Percentiles rank a stretch among this genome's conserved stretches.
These are phyloP conservation scores for Scalopus aquaticus DNA, from an alignment of 2,113 vertebrate species.

Conservation along the genomic window DNA sequence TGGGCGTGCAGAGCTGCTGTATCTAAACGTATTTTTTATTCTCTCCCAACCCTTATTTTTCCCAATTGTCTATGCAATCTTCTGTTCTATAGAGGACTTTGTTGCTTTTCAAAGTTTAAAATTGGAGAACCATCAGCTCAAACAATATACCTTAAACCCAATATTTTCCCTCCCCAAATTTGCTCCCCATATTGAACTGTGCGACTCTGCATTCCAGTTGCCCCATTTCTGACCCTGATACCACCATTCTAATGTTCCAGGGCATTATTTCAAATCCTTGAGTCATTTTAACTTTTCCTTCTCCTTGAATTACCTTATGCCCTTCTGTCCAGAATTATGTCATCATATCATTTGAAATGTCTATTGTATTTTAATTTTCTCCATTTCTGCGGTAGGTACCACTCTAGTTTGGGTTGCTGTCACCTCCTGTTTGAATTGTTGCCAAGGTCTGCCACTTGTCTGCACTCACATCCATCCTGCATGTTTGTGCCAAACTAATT, in stretches of 20 bases:
- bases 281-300: conserved; percentile 51
- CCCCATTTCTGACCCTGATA: conserved; percentile 15
- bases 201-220: neutral
- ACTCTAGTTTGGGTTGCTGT: conserved; percentile 44
- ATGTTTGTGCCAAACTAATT: conserved; percentile 65
- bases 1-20: neutral
- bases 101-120: conserved; percentile 55
- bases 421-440: conserved; percentile 55
- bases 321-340: conserved; percentile 32
- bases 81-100: conserved; percentile 42
- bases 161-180: neutral
- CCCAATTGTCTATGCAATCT: neutral
- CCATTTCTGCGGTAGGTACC: conserved; percentile 34
- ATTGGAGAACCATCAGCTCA: neutral
- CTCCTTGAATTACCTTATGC: conserved; percentile 48
- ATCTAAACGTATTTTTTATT: conserved; percentile 43
- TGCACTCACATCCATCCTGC: neutral
- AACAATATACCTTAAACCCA: conserved; percentile 21
- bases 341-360: conserved; percentile 50
- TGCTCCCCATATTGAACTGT: neutral
- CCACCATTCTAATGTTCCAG: neutral
- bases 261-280: conserved; percentile 29
- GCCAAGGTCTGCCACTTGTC: conserved; percentile 18
- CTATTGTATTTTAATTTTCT: conserved; percentile 57
- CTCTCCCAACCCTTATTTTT: neutral